Evolutionary conservation across 2,888 invertebrate species (phyloP).

Genomic region (Zygothrica quintamaculata): DNA sequence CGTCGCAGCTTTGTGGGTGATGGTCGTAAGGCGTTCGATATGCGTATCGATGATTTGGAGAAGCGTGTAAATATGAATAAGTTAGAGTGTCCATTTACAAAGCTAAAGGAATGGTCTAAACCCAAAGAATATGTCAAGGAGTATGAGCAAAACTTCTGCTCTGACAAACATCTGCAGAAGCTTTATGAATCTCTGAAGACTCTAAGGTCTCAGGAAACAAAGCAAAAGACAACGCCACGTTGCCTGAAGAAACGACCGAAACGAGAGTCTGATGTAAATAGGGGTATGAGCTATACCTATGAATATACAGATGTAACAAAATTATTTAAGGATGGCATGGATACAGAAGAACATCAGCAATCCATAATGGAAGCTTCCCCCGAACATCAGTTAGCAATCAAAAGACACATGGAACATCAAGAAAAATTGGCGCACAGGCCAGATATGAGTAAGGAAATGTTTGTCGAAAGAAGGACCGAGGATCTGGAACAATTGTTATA

Average conservation of each 20-base stretch:
- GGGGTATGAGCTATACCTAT: conserved; percentile 19
- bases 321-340: conserved; percentile 17
- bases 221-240: conserved; percentile 67
- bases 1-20: conserved; percentile 85
- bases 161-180: conserved; percentile 79
- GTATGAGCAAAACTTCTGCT: conserved; percentile 82
- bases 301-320: conserved; percentile 3
- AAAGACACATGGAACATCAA: conserved; percentile 4
- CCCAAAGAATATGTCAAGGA: conserved; percentile 80
- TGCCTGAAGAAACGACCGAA: conserved; percentile 64
- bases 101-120: conserved; percentile 77
- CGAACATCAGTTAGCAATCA: conserved; percentile 18
- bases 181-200: conserved; percentile 80
- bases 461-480: conserved; percentile 78
- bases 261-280: neutral
- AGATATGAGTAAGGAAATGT: conserved; percentile 20
- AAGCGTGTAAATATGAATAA: conserved; percentile 69
- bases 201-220: conserved; percentile 65
- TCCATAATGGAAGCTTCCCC: rapidly evolving
- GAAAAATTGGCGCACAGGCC: neutral
- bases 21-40: conserved; percentile 73
- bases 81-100: conserved; percentile 78
- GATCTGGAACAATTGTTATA: conserved; percentile 85
- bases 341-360: rapidly evolving
- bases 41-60: conserved; percentile 81